A percentile compares a stretch with the other conserved stretches of the same genome.
Conservation (phyloP, 2,113 vertebrate species). For the Nettapus auritus region DNA sequence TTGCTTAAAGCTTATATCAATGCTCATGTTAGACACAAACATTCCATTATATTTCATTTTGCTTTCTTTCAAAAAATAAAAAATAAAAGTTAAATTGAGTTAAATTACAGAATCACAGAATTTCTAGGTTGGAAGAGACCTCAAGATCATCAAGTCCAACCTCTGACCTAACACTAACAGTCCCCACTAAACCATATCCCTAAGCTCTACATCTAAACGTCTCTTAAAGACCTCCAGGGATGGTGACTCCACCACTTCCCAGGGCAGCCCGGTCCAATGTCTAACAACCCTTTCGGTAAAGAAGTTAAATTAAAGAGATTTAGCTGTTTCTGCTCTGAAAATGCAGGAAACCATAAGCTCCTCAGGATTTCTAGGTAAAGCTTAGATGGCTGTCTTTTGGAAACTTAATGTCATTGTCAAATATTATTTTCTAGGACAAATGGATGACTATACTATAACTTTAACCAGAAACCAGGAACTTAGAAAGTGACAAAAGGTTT, state of each 20-base stretch:
- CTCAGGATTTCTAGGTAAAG: neutral
- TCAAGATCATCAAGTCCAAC: no score
- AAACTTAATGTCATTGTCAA: neutral
- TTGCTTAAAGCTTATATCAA: constrained; percentile 1
- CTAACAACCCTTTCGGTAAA: no score
- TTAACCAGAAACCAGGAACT: neutral
- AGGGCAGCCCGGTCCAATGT: no score
- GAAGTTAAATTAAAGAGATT: neutral
- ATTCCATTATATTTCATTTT: neutral
- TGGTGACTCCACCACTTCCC: no score
- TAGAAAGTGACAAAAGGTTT: neutral
- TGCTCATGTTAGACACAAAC: neutral
- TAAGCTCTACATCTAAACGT: no score
- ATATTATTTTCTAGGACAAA: neutral
- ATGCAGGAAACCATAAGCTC: neutral
- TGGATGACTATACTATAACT: neutral
- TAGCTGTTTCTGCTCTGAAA: neutral
- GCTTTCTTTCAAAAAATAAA: neutral
- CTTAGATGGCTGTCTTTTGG: neutral
- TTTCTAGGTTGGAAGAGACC: no score
- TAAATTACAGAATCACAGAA: neutral
- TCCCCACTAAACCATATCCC: no score
- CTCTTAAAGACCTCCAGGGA: no score
- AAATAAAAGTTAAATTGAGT: neutral
- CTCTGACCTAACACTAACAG: no score